Conservation (phyloP, 2,113 vertebrate species). For the Triplophysa siluroides region DNA sequence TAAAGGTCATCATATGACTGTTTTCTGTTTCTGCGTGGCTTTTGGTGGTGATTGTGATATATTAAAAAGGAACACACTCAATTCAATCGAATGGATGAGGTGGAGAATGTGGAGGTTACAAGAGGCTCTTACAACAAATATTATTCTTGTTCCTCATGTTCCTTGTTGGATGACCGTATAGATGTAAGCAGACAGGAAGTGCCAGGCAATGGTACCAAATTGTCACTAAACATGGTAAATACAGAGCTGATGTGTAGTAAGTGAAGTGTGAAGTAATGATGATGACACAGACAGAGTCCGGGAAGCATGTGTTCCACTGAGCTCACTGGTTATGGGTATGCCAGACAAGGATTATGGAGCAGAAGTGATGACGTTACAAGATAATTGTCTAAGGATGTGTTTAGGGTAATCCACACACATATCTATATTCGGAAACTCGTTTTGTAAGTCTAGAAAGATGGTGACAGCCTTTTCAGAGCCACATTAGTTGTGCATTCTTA, state of each 20-base stretch:
- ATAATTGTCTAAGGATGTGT: slow-evolving; percentile 23
- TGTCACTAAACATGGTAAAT: background rate
- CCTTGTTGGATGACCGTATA: background rate
- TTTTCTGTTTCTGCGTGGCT: background rate
- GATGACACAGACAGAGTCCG: background rate
- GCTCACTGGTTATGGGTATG: background rate
- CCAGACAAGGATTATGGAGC: slow-evolving; percentile 9
- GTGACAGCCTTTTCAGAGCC: background rate
- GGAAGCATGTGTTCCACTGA: slow-evolving; percentile 5
- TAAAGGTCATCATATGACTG: slow-evolving; percentile 18
- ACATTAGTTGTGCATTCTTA: background rate
- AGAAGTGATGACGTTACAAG: slow-evolving; percentile 6
- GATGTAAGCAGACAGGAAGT: background rate
- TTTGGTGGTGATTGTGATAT: background rate
- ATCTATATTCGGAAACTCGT: slow-evolving; percentile 15
- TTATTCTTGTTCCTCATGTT: background rate
- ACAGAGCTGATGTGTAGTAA: slow-evolving; percentile 16
- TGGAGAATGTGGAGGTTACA: slow-evolving; percentile 4
- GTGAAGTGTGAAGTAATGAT: slow-evolving; percentile 3
- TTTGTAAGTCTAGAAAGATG: background rate
- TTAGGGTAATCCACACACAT: slow-evolving; percentile 22
- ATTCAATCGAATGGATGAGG: background rate
- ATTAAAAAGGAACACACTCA: slow-evolving; percentile 5
- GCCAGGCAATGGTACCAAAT: slow-evolving; percentile 13
- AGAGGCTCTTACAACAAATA: background rate